These are phyloP conservation scores for Antennarius striatus DNA, from an alignment of 2,113 vertebrate species.

Conservation along the genomic window DNA sequence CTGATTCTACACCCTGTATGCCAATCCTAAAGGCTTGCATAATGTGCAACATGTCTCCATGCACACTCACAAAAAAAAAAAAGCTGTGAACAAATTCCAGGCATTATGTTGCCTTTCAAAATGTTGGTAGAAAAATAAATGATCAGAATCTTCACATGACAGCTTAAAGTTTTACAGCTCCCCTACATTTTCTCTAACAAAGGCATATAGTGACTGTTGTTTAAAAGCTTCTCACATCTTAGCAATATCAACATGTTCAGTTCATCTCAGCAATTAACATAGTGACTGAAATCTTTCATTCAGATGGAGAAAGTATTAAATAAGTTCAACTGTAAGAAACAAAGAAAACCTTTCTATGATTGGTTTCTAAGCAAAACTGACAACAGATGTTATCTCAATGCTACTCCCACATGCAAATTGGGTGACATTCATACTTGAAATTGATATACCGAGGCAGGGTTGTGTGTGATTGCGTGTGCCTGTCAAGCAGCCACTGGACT, in stretches of 20 bases:
- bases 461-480: slow-evolving; percentile 21
- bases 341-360: neutral
- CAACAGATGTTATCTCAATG: slow-evolving; percentile 14
- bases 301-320: neutral
- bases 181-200: neutral
- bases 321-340: neutral
- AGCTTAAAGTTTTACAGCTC: neutral
- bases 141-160: neutral
- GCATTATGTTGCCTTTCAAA: too few species aligned
- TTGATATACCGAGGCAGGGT: slow-evolving; percentile 1
- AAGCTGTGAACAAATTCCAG: too few species aligned
- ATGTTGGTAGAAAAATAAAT: too few species aligned
- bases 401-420: neutral
- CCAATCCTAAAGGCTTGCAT: too few species aligned
- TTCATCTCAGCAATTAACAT: too few species aligned
- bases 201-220: too few species aligned
- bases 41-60: too few species aligned
- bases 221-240: too few species aligned
- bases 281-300: neutral
- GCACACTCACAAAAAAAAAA: too few species aligned
- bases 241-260: too few species aligned
- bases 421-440: slow-evolving; percentile 19
- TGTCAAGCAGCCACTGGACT: slow-evolving; percentile 31
- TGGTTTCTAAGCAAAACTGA: neutral
- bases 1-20: too few species aligned